Evolutionary conservation across 2,888 invertebrate genomes (phyloP), one percentile per base, ranked within the genome.

Genomic region (Malthinus flaveolus): DNA sequence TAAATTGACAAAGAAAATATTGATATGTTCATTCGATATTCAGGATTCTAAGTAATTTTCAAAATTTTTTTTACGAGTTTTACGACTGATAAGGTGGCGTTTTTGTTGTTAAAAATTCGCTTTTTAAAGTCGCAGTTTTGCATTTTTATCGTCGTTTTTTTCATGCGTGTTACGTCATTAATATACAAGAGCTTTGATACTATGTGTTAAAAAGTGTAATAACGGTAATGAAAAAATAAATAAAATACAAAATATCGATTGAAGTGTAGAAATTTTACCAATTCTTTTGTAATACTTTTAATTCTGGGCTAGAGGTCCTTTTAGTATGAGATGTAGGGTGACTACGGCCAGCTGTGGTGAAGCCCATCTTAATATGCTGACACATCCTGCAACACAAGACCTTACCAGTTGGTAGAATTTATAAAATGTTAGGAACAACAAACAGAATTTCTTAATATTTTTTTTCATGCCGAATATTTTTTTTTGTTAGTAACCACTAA

Each of bases 341-440:
- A 76, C 74, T 68, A 77, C 73, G 64, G 74, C 73, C 64, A 77
- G 71, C 68, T 77, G 77, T 52, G 74, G 74, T 58, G 73, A 69
- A 63, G 74, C 71, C 77, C 77, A 77, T 67, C 73, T 73, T 65
- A 72, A 71, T 67, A 75, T 74, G 71, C 76, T 75, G 68, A 74
- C 72, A 68, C 75, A 77, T 68, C 76, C 78, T 78, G 76, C 61
- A 78, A 78, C 73, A 75, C 72, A 71, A 66, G 15, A 49, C 32
- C 15, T 15, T 32, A 42, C 32, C 44, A 51, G 46, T 56, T 47
- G 35, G 35, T 39, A 36, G 34, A 31, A 39, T 23, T 35, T 31
- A 44, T 11, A 46, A 46, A 46, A 46, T 32, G 11, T 32, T 15
- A 11, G 34, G 33, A 32, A 52, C n/a, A 56, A 47, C 36, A 32